Percentiles rank a stretch among this genome's conserved stretches.
Evolutionary conservation across 2,888 invertebrate genomes (phyloP).

Genomic region (Pegoplata infirma): DNA sequence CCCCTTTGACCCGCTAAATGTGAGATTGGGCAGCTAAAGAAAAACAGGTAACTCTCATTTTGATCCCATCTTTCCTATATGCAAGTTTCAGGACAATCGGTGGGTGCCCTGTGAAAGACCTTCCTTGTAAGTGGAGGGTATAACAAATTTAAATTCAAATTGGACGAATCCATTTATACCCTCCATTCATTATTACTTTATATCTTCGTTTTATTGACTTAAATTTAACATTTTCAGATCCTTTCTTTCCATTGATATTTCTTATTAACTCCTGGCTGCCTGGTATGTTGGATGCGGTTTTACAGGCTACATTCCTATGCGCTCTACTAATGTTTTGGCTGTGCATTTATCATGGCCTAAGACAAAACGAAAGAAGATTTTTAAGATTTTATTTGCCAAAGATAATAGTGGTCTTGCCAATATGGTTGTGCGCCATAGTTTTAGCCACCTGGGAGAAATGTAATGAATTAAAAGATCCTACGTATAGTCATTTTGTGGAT

Average conservation of each 20-base stretch:
- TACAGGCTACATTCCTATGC: constrained; percentile 93
- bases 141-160: too few relatives aligned
- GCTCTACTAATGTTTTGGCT: constrained; percentile 95
- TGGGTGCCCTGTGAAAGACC: too few relatives aligned
- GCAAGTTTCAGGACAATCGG: too few relatives aligned
- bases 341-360: constrained; percentile 94
- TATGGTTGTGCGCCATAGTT: constrained; percentile 92
- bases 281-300: constrained; percentile 92
- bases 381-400: constrained; percentile 95
- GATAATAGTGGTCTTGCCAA: constrained; percentile 88
- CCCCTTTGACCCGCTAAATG: too few relatives aligned
- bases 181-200: too few relatives aligned
- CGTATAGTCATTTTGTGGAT: constrained; percentile 93
- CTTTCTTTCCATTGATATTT: constrained; percentile 94
- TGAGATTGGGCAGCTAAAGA: too few relatives aligned
- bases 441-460: constrained; percentile 94
- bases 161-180: too few relatives aligned
- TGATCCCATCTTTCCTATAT: too few relatives aligned
- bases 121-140: too few relatives aligned
- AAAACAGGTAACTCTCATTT: too few relatives aligned
- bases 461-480: constrained; percentile 92
- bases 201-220: too few relatives aligned
- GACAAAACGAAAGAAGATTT: constrained; percentile 93
- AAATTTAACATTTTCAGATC: constrained; percentile 83
- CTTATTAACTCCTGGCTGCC: constrained; percentile 93